A percentile compares a stretch with the other conserved stretches of the same genome.
Conservation (phyloP, 2,797 vertebrate genomes). For the Mastacembelus armatus region DNA sequence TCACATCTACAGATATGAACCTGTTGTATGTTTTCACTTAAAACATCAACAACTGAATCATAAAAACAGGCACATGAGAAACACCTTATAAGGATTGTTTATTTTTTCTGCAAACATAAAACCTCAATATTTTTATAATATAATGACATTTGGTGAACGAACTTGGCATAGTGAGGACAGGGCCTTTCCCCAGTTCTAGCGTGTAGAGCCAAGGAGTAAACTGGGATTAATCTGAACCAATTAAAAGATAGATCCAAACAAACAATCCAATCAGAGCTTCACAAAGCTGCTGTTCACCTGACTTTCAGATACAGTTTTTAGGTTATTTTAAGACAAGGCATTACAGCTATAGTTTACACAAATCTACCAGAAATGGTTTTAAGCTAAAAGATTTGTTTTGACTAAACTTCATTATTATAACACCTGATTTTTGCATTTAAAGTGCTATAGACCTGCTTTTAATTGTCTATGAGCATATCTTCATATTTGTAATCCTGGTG, state of each 20-base stretch:
- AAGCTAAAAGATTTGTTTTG: neutral
- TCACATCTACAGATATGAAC: neutral
- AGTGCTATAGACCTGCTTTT: accelerated
- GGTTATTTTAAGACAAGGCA: neutral
- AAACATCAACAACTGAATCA: neutral
- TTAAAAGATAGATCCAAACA: constrained; percentile 14
- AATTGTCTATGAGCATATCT: neutral
- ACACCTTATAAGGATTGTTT: neutral
- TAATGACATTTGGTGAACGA: neutral
- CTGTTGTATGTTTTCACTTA: neutral
- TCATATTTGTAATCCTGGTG: neutral
- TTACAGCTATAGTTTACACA: neutral
- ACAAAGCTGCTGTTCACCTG: constrained; percentile 23
- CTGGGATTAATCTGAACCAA: constrained; percentile 49
- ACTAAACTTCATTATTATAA: neutral
- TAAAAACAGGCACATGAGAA: neutral
- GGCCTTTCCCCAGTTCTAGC: neutral
- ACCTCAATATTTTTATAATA: neutral
- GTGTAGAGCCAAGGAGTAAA: neutral
- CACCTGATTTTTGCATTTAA: neutral
- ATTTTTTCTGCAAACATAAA: neutral
- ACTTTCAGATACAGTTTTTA: constrained; percentile 6
- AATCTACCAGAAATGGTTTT: neutral
- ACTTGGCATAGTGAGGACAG: neutral
- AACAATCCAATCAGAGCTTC: neutral